Evolutionary conservation across 2,113 vertebrate genomes (phyloP), one percentile per base, ranked within the genome.

Genomic region (Parus major): DNA sequence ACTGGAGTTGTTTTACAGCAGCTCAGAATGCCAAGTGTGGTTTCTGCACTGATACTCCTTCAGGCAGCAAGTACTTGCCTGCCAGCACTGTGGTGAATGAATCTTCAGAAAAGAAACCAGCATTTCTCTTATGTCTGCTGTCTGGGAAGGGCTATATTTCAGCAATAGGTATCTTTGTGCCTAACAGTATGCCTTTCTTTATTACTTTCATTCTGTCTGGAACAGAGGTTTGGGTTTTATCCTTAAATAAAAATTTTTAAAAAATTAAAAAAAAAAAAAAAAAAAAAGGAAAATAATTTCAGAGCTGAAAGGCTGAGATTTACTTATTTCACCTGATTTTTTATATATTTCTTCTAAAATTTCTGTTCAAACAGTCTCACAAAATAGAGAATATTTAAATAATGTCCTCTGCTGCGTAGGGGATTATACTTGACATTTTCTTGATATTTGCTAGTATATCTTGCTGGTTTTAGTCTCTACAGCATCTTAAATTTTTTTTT

Each of bases 361-460:
- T 61, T 87, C 39, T 86, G 12, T 80, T 87, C 36, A 71, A 75
- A 47, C n/a, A 72, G 16, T 81, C 14, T 56, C 27, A 27, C 66
- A 76, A 92, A 57, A 20, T 25, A 49, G 6, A 53, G 44, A 66
- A 53, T 72, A 93, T 65, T 84, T 88, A 89, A 64, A 27, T 80
- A 88, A 44, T 80, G n/a, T 77, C 53, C 9, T 42, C 35, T 77
- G 17, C 23, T 70, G 24, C 41, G 15, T 92, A 66, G 92, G 59
- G 42, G 53, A 29, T 86, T 88, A 35, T 60, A 52, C 22, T 78
- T 96, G 88, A 84, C 69, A 61, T 92, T 93, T 95, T 20, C 76
- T 92, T 93, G 84, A 69, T 85, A 83, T 65, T 84, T 92, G 28
- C 63, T 78, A 20, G n/a, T 81, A 12, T 65, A 24, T 82, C 56